Evolutionary conservation across 2,888 invertebrate genomes (phyloP), one percentile per base, ranked within the genome.

Genomic region (Rhagonycha fulva): DNA sequence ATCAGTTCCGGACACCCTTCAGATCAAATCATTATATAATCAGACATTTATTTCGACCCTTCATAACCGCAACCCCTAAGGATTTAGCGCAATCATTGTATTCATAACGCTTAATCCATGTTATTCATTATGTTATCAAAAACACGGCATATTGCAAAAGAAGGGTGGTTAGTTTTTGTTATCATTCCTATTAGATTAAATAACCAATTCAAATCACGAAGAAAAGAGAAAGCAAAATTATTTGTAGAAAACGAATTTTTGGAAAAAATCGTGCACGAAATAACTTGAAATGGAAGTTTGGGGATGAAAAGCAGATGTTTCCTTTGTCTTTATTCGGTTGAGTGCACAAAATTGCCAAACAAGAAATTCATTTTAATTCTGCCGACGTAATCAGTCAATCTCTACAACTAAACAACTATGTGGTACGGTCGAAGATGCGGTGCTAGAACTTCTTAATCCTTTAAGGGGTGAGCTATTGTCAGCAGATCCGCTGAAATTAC

Each of bases 21-120:
- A 70, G 74, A 77, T 77, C 74, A 75, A 77, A 77, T 77, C 77
- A 77, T 77, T 77, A 74, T 77, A 77, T 77, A 71, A 77, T 77
- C 77, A 72, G 62, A 71, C 71, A 75, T 77, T 77, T 77, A 77
- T 72, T 69, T 75, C 67, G 71, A 70, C 77, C 77, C 74, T 74
- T 74, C 74, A 69, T 47, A 68, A 74, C 77, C 77, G 47, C 77
- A 77, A 68, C 77, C 77, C 77, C 71, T 70, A 68, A 77, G 70
- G 74, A 77, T 75, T 77, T 77, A 75, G 77, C 74, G 61, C 75
- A 74, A 77, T 77, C 77, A 75, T 77, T 74, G 77, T 75, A 77
- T 77, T 77, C 74, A 77, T 77, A 77, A 74, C 74, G 71, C 74
- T 77, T 77, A 77, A 77, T 77, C 77, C 74, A 68, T 75, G 71